phyloP scores from a whole-genome alignment of 2,113 vertebrate genomes.

The Neogale vison region DNA sequence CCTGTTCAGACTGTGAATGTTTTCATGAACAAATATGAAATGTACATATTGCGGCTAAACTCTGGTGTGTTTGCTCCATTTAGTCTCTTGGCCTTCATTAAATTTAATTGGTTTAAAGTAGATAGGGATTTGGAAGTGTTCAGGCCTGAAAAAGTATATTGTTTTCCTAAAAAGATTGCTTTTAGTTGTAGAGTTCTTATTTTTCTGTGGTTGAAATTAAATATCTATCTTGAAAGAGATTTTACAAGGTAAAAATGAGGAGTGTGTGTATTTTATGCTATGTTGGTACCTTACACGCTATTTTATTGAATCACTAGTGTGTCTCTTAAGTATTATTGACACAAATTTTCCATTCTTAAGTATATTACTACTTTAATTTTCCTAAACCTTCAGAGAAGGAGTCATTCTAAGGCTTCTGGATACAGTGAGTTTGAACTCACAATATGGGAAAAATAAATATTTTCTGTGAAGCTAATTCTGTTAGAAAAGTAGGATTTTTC shows the following conservation, averaged over 20 bases:
- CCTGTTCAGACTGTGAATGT: not conserved
- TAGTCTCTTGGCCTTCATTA: not conserved
- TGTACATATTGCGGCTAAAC: not conserved
- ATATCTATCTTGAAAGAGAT: not conserved
- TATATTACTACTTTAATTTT: not conserved
- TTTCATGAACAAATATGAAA: not conserved
- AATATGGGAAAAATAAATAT: not conserved
- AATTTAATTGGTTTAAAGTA: slow-evolving; percentile 24
- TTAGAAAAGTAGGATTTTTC: not conserved
- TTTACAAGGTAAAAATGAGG: slow-evolving; percentile 14
- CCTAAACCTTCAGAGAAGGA: not conserved
- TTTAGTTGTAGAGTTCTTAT: not conserved
- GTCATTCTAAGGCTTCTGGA: not conserved
- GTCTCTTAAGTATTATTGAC: not conserved
- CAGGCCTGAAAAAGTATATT: not conserved
- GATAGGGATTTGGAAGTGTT: slow-evolving; percentile 10
- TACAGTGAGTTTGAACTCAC: not conserved
- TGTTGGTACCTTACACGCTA: not conserved
- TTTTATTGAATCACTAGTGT: not conserved
- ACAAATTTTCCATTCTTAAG: not conserved
- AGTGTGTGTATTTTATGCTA: not conserved
- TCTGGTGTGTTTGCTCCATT: not conserved
- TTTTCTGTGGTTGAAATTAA: slow-evolving; percentile 52
- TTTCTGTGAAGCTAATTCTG: not conserved
- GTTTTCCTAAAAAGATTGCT: not conserved